Evolutionary conservation across 2,113 vertebrate genomes (phyloP).

Genomic region (Oceanodroma tethys): DNA sequence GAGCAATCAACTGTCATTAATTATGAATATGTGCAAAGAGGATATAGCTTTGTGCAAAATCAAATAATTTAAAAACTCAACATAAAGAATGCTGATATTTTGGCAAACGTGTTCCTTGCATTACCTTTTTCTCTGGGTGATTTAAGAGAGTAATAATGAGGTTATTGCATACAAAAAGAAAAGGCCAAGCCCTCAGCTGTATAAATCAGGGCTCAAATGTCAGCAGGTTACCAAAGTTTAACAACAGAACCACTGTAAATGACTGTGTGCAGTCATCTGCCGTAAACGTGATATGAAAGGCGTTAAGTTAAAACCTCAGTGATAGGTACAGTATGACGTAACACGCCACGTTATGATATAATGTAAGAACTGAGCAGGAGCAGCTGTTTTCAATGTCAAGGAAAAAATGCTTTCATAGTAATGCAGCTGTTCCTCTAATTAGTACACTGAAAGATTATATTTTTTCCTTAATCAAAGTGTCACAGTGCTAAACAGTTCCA

Average conservation of each 20-base stretch:
- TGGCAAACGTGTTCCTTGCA: not conserved
- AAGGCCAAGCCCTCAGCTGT: not conserved
- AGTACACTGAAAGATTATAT: not conserved
- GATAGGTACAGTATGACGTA: not conserved
- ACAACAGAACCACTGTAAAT: not conserved
- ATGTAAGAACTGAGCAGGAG: not conserved
- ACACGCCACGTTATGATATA: not conserved
- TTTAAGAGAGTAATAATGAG: not conserved
- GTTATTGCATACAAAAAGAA: not conserved
- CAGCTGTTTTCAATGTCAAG: not conserved
- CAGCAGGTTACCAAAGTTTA: not conserved
- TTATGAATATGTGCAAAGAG: not conserved
- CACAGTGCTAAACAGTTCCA: not conserved
- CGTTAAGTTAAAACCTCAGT: not conserved
- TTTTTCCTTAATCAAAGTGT: not conserved
- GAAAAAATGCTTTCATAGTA: not conserved
- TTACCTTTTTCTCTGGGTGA: not conserved
- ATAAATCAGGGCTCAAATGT: not conserved
- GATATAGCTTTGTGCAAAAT: not conserved
- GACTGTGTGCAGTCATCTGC: not conserved
- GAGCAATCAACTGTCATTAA: not conserved
- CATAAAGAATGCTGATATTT: not conserved
- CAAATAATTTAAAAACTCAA: not conserved
- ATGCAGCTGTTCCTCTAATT: not conserved
- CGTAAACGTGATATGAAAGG: not conserved